These are phyloP conservation scores for Trisateles emortualis DNA, from an alignment of 2,888 invertebrate genomes.

Conservation along the genomic window DNA sequence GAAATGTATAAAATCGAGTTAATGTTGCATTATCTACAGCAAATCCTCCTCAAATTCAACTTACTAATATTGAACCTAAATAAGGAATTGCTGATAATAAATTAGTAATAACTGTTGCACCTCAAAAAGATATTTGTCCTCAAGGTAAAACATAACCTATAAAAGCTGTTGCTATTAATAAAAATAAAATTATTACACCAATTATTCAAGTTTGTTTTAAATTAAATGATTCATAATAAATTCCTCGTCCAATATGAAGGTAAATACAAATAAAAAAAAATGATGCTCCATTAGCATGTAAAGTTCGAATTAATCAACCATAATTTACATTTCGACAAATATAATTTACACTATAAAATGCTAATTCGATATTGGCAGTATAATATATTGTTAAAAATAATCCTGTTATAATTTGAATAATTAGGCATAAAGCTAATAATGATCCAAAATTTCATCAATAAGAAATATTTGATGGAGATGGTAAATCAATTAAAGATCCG, in stretches of 20 bases:
- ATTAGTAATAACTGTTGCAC: slow-evolving; percentile 93
- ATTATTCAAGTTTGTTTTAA: slow-evolving; percentile 88
- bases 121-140: slow-evolving; percentile 94
- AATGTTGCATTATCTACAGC: slow-evolving; percentile 91
- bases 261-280: slow-evolving; percentile 91
- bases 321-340: slow-evolving; percentile 91
- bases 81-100: slow-evolving; percentile 91
- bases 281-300: slow-evolving; percentile 91
- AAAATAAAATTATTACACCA: slow-evolving; percentile 89
- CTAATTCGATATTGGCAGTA: slow-evolving; percentile 87
- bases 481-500: slow-evolving; percentile 87
- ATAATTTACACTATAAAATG: slow-evolving; percentile 89
- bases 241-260: slow-evolving; percentile 89
- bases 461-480: slow-evolving; percentile 88
- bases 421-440: slow-evolving; percentile 88
- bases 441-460: slow-evolving; percentile 91
- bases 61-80: slow-evolving; percentile 88
- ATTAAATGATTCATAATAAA: slow-evolving; percentile 81
- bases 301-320: slow-evolving; percentile 89
- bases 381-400: slow-evolving; percentile 91
- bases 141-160: slow-evolving; percentile 93
- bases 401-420: slow-evolving; percentile 89
- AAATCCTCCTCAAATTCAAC: slow-evolving; percentile 93
- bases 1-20: slow-evolving; percentile 92
- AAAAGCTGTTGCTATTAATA: slow-evolving; percentile 91